phyloP scores from a whole-genome alignment of 2,113 vertebrate genomes.

The Sialia sialis region DNA sequence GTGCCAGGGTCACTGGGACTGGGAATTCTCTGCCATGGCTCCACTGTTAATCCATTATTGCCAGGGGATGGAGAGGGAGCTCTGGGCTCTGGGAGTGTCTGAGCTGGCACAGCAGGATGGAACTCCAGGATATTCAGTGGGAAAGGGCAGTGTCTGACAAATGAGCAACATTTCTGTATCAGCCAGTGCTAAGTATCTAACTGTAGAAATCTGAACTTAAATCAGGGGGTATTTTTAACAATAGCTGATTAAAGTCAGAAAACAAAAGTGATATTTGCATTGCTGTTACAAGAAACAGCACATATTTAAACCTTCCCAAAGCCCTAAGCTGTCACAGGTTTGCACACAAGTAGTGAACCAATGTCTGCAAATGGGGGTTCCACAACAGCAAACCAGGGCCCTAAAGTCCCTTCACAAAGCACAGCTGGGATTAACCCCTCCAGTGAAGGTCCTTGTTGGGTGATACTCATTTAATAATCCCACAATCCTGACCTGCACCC shows the following conservation, averaged over 20 bases:
- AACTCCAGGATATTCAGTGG: accelerated
- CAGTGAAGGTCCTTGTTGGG: background rate
- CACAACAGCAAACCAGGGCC: background rate
- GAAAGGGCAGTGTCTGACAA: background rate
- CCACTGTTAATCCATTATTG: accelerated
- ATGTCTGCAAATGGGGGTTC: background rate
- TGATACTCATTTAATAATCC: background rate
- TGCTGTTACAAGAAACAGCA: background rate
- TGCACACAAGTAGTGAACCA: background rate
- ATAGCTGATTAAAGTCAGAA: background rate
- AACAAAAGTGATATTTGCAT: background rate
- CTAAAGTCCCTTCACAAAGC: background rate
- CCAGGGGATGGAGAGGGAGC: background rate
- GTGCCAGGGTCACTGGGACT: no score
- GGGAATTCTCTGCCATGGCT: background rate
- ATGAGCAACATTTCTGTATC: background rate
- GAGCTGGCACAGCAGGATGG: background rate
- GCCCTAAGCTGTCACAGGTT: background rate
- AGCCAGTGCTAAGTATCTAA: background rate
- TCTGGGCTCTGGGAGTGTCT: background rate
- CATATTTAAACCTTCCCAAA: background rate
- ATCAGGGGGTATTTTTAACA: background rate
- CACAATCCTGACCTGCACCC: background rate
- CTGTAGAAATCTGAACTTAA: background rate
- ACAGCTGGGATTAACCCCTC: background rate